A percentile compares a stretch with the other conserved stretches of the same genome.
Evolutionary conservation across 1,140 invertebrate species (phyloP).

Genomic region (Nebria ingens): DNA sequence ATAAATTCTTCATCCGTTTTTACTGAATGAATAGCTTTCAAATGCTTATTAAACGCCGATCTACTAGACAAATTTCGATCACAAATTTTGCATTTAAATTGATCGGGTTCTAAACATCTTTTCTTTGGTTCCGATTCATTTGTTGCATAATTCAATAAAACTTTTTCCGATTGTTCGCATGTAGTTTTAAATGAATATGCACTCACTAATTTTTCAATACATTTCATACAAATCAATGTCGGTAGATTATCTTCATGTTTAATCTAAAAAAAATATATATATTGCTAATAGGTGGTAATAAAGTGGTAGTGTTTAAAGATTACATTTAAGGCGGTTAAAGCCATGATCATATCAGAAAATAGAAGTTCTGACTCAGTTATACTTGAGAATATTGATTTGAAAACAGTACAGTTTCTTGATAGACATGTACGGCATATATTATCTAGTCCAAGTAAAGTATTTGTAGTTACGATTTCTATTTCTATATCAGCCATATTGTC

Average conservation of each 20-base stretch:
- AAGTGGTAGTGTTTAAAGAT: not conserved
- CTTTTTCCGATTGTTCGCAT: conserved; percentile 5
- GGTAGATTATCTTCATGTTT: not conserved
- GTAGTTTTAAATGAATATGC: not conserved
- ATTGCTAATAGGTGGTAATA: conserved; percentile 6
- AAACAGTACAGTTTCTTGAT: not conserved
- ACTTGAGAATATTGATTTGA: not conserved
- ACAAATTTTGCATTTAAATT: not conserved
- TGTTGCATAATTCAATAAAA: not conserved
- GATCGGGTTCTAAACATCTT: too few relatives aligned
- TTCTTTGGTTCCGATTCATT: not conserved
- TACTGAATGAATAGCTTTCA: not conserved
- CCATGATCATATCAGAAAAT: not conserved
- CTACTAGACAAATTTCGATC: not conserved
- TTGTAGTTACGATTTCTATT: too few relatives aligned
- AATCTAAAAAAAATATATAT: not conserved
- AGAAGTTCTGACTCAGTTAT: not conserved
- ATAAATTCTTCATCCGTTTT: not conserved
- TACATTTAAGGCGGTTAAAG: not conserved
- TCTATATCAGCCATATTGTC: too few relatives aligned
- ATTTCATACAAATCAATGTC: not conserved
- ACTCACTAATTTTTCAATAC: not conserved
- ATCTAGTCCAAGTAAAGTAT: too few relatives aligned
- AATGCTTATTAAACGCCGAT: not conserved
- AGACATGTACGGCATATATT: not conserved